phyloP scores from a whole-genome alignment of 2,888 invertebrate genomes.

The Marronus borbonicus region DNA sequence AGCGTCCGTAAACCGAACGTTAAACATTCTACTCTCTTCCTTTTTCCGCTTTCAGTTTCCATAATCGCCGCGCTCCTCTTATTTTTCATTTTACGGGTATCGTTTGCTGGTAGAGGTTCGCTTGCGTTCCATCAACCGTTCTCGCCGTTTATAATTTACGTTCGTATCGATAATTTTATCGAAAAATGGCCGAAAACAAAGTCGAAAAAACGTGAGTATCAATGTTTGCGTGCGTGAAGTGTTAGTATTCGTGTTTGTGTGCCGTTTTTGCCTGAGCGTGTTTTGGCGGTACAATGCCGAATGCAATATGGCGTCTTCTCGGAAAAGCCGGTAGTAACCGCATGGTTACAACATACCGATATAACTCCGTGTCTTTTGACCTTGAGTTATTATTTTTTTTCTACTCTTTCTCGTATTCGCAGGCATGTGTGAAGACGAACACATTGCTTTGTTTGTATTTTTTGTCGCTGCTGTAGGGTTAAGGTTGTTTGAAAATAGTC shows the following conservation, averaged over 20 bases:
- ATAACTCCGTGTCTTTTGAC: conserved; percentile 33
- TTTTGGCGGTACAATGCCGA: conserved; percentile 66
- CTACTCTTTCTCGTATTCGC: conserved; percentile 25
- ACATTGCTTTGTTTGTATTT: conserved; percentile 30
- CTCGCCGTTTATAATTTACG: conserved; percentile 33
- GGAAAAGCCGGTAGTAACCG: conserved; percentile 61
- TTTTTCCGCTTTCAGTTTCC: conserved; percentile 71
- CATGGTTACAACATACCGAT: conserved; percentile 48
- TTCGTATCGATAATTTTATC: conserved; percentile 39
- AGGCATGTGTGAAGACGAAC: conserved; percentile 18
- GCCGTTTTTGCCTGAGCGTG: conserved; percentile 55
- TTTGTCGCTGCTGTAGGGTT: not conserved
- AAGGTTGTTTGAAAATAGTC: not conserved
- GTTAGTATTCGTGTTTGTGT: conserved; percentile 53
- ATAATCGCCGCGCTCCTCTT: conserved; percentile 69
- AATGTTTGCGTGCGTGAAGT: conserved; percentile 33
- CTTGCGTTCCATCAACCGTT: conserved; percentile 42
- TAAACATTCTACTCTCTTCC: conserved; percentile 49
- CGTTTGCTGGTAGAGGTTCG: conserved; percentile 53
- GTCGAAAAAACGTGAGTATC: conserved; percentile 79
- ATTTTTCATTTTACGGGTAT: conserved; percentile 58
- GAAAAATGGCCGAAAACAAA: conserved; percentile 76
- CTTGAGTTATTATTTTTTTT: conserved; percentile 49
- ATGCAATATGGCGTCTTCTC: conserved; percentile 75
- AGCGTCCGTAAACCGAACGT: conserved; percentile 55